Percentiles rank a stretch among this genome's conserved stretches.
Conservation (phyloP, 1,140 invertebrate species). For the Bilobella aurantiaca region DNA sequence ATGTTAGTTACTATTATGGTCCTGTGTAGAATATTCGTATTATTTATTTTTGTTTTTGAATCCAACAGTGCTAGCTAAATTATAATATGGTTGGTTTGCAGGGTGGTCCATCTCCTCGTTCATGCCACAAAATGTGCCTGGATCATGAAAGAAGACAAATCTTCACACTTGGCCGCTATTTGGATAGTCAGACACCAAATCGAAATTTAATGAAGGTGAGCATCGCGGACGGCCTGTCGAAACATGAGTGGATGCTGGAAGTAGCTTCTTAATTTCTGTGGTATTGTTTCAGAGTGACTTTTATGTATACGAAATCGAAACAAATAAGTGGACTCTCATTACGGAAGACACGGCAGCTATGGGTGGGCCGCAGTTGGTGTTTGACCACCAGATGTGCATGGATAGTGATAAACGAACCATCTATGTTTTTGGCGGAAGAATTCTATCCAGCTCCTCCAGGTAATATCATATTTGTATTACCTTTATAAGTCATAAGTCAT, state of each 20-base stretch:
- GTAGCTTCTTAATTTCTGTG: background rate
- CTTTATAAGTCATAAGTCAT: too few relatives aligned
- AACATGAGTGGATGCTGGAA: background rate
- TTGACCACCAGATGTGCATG: slow-evolving; percentile 89
- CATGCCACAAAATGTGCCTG: slow-evolving; percentile 88
- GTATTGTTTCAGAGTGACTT: slow-evolving; percentile 63
- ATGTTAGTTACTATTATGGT: too few relatives aligned
- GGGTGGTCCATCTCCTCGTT: slow-evolving; percentile 70
- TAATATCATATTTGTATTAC: too few relatives aligned
- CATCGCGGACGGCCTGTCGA: background rate
- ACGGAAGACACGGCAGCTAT: slow-evolving; percentile 61
- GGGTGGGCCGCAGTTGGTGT: slow-evolving; percentile 71
- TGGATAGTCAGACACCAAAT: slow-evolving; percentile 52
- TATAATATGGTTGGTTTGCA: too few relatives aligned
- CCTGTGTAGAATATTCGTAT: too few relatives aligned
- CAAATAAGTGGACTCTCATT: slow-evolving; percentile 59
- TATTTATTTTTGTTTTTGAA: too few relatives aligned
- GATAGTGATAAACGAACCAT: slow-evolving; percentile 69
- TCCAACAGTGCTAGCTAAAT: too few relatives aligned
- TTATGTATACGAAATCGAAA: slow-evolving; percentile 64
- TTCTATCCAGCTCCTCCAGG: slow-evolving; percentile 44
- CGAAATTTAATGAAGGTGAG: slow-evolving; percentile 36
- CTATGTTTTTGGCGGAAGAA: slow-evolving; percentile 80
- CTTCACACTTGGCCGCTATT: slow-evolving; percentile 72
- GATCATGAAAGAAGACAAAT: slow-evolving; percentile 71